These are phyloP conservation scores for Argyrosomus japonicus DNA, from an alignment of 2,113 vertebrate species.

Conservation along the genomic window DNA sequence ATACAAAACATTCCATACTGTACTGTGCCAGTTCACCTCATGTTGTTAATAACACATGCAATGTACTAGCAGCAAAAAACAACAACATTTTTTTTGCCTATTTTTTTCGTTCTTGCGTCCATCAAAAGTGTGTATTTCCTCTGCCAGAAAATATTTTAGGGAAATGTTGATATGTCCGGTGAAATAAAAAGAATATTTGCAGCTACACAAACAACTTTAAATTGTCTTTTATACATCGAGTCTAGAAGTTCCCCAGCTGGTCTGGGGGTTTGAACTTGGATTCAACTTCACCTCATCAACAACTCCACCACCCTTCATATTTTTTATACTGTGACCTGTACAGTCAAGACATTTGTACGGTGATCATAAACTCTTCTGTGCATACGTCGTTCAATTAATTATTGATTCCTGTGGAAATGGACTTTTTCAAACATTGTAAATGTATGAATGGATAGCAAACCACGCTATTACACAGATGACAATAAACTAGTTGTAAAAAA, in stretches of 20 bases:
- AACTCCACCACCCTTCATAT: not conserved
- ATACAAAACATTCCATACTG: not conserved
- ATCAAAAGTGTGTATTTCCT: not conserved
- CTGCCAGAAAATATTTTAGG: not conserved
- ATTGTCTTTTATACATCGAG: conserved; percentile 5
- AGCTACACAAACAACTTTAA: not conserved
- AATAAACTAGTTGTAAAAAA: not conserved
- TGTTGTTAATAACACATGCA: not conserved
- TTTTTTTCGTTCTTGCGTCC: not conserved
- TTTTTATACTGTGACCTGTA: conserved; percentile 39
- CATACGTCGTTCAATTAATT: conserved; percentile 23
- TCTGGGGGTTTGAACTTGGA: conserved; percentile 40
- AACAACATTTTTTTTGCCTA: not conserved
- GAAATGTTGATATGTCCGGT: conserved; percentile 17
- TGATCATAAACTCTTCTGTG: conserved; percentile 15
- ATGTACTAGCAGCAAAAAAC: not conserved
- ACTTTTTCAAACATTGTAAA: conserved; percentile 23
- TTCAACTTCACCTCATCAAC: not conserved
- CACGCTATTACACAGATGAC: not conserved
- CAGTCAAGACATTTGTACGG: conserved; percentile 34
- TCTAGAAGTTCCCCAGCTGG: conserved; percentile 60
- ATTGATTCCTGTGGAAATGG: conserved; percentile 33
- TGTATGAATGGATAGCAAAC: conserved; percentile 38
- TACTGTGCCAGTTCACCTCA: not conserved
- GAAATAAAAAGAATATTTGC: conserved; percentile 25